These are phyloP conservation scores for Echinometra lucunter DNA, from an alignment of 53 echinoderm and acorn worm species.

Conservation along the genomic window DNA sequence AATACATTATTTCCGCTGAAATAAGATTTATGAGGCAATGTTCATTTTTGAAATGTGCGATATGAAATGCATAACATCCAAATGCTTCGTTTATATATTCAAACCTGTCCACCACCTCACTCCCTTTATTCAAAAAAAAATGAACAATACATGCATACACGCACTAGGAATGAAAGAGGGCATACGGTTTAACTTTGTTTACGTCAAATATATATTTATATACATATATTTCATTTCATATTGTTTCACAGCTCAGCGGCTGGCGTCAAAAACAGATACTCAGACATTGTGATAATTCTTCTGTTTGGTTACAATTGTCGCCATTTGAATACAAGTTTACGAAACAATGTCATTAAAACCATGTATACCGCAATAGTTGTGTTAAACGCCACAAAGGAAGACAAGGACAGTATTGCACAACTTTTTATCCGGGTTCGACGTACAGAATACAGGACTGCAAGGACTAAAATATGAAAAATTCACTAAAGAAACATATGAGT, in stretches of 20 bases:
- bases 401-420: slow-evolving; percentile 21
- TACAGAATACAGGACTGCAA: neutral
- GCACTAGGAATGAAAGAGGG: neutral
- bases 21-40: too few species aligned
- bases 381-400: neutral
- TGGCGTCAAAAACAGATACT: neutral
- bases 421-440: neutral
- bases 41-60: too few species aligned
- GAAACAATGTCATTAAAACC: neutral
- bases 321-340: neutral
- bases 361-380: neutral
- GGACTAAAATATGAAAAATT: neutral
- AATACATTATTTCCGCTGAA: too few species aligned
- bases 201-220: slow-evolving; percentile 26
- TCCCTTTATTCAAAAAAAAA: neutral
- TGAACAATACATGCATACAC: neutral
- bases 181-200: neutral
- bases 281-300: neutral
- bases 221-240: neutral
- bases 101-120: neutral
- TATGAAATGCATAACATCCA: too few species aligned
- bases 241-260: neutral
- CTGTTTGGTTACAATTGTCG: neutral
- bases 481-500: too few species aligned
- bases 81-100: too few species aligned